Percentiles rank a stretch among this genome's conserved stretches.
These are phyloP conservation scores for Phataginus tetradactyla DNA, from an alignment of 2,797 vertebrate genomes.

Conservation along the genomic window DNA sequence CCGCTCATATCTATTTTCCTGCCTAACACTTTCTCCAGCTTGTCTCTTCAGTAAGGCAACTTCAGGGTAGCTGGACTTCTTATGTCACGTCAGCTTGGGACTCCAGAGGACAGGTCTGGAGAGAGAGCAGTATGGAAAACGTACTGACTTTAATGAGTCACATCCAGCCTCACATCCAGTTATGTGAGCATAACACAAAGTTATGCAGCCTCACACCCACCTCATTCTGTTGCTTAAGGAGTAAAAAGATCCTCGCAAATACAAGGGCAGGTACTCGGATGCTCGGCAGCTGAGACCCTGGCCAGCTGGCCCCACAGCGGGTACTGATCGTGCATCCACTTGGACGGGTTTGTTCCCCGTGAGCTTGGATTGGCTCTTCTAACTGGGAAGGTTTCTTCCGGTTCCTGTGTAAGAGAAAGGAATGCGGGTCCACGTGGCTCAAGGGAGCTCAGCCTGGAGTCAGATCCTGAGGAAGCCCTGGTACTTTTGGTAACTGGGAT, in stretches of 20 bases:
- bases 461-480: neutral
- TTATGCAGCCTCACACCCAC: neutral
- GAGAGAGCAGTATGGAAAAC: neutral
- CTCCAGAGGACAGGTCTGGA: neutral
- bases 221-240: neutral
- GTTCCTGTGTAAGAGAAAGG: neutral
- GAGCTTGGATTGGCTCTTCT: neutral
- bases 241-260: neutral
- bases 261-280: neutral
- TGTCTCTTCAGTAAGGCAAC: neutral
- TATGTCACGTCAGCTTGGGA: neutral
- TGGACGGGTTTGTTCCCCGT: neutral
- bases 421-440: neutral
- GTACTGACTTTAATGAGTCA: neutral
- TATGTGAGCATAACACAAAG: neutral
- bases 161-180: neutral
- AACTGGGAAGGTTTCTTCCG: neutral
- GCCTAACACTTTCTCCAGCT: neutral
- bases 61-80: neutral
- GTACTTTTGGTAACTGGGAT: neutral
- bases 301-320: neutral
- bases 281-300: neutral
- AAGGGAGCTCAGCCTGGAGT: neutral
- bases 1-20: too few relatives aligned
- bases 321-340: neutral